phyloP scores from a whole-genome alignment of 2,888 invertebrate genomes.

The Allygus modestus region DNA sequence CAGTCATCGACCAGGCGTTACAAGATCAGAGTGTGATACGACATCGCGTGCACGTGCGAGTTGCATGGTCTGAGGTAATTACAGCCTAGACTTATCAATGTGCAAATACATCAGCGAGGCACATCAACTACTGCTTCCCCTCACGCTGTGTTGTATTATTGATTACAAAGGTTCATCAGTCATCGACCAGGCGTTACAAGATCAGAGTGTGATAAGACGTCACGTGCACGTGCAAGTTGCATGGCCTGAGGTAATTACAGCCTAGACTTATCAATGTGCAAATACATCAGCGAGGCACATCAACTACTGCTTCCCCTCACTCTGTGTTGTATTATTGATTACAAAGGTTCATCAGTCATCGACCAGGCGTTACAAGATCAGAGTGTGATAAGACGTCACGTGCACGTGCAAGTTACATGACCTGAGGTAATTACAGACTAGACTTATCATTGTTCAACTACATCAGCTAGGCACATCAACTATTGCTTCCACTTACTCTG shows the following conservation, averaged over 20 bases:
- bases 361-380: background rate
- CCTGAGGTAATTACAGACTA: conserved; percentile 10
- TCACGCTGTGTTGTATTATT: conserved; percentile 8
- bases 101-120: conserved; percentile 15
- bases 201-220: conserved; percentile 14
- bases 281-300: conserved; percentile 21
- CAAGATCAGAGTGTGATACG: conserved; percentile 7
- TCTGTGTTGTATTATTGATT: conserved; percentile 21
- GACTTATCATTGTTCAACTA: conserved; percentile 19
- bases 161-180: conserved; percentile 27
- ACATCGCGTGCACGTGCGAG: conserved; percentile 2
- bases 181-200: background rate
- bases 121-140: background rate
- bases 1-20: background rate
- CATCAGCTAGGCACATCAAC: conserved; percentile 5
- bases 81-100: conserved; percentile 29
- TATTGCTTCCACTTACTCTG: background rate
- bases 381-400: conserved; percentile 9
- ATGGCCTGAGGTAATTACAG: conserved; percentile 2
- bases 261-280: conserved; percentile 19
- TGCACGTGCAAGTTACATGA: conserved; percentile 2
- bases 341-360: conserved; percentile 15
- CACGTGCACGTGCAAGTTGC: conserved; percentile 5
- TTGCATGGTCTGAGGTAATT: background rate
- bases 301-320: background rate